Evolutionary conservation across 2,113 vertebrate genomes (phyloP), one percentile per base, ranked within the genome.

Genomic region (Verasper variegatus): DNA sequence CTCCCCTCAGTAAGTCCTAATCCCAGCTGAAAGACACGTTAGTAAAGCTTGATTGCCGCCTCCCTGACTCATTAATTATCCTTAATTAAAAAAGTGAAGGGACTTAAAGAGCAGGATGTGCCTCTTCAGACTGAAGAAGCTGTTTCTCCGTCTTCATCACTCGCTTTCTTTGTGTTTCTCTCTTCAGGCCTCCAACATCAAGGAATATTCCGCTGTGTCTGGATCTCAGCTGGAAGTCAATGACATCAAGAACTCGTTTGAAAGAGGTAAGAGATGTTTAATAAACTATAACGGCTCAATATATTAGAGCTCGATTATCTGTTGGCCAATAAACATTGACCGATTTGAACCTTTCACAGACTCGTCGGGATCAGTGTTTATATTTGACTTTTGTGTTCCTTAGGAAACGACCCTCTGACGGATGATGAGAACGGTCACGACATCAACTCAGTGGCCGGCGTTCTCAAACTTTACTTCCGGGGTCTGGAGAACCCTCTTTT

Each of bases 191-290:
- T 99, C 82, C 98, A 99, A 89, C 98, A 99, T 92, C 98, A 99
- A 84, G 98, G 98, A 76, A 98, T 99, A 93, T 99, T 99, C 88
- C 94, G 98, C n/a, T 83, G 97, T 99, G 3, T 95, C 98, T 75
- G 98, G 98, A 78, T 99, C 98, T 72, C 98, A 99, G 88, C 95
- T 98, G 89, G 98, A 99, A 94, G 97, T 99, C 92, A 99, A 99
- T 81, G 98, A 99, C 88, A 99, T 99, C 92, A 99, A 99, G 94
- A 99, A 99, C 93, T 98, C 98, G 18, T 99, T 99, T 90, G 98
- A 99, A 89, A 96, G 98, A 98, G 98, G 98, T 99, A 75, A 35
- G 27, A 87, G 1, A 13, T 26, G 21, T 68, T 56, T 10, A 2
- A 17, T 68, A 1, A 23, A 55, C 20, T 18, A 47, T 23, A 17